Evolutionary conservation across 1,140 invertebrate genomes (phyloP).

Genomic region (Halesus radiatus): DNA sequence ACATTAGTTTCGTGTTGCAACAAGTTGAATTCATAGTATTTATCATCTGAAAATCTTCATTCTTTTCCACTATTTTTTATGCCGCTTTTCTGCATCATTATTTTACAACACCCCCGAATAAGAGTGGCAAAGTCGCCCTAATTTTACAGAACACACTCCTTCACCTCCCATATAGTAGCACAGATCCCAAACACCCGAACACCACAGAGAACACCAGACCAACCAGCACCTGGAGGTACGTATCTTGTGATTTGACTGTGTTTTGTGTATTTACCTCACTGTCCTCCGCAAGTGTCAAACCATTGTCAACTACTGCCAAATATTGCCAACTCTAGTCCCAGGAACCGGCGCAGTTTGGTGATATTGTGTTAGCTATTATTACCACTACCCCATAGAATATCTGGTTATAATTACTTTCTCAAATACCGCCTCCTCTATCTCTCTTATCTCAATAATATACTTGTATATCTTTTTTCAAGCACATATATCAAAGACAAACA

Average conservation of each 20-base stretch:
- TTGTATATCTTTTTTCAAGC: constrained; percentile 67
- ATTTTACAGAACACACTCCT: no score
- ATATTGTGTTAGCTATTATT: constrained; percentile 21
- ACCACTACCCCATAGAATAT: constrained; percentile 6
- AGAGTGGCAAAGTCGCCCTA: no score
- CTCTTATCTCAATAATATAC: constrained; percentile 59
- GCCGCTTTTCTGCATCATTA: no score
- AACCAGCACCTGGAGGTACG: constrained; percentile 37
- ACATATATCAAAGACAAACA: constrained; percentile 71
- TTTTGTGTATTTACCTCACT: constrained; percentile 22
- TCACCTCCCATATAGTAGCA: neutral
- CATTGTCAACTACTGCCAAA: neutral
- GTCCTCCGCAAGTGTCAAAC: neutral
- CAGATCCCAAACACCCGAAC: constrained; percentile 1
- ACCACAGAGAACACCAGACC: constrained; percentile 47
- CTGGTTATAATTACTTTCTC: constrained; percentile 38
- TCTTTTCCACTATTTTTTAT: no score
- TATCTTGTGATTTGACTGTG: constrained; percentile 56
- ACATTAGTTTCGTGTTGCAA: no score
- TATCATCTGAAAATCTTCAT: no score
- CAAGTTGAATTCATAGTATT: no score
- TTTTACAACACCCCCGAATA: no score
- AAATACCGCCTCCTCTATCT: constrained; percentile 53
- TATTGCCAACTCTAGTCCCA: neutral
- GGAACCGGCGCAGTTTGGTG: constrained; percentile 12